phyloP scores from a whole-genome alignment of 2,888 invertebrate genomes.

The Tachina lurida region DNA sequence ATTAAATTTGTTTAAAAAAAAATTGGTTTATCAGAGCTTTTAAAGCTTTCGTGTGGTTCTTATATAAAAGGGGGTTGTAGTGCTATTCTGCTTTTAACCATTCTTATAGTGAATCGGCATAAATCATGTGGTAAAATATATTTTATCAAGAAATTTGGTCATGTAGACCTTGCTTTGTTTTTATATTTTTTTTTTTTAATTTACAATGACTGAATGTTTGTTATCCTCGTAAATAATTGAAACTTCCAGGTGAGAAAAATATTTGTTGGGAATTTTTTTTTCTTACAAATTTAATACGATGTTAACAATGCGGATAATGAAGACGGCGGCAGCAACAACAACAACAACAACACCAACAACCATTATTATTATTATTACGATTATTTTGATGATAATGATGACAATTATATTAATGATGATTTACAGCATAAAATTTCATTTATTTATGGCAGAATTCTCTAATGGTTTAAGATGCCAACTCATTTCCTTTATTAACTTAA shows the following conservation, averaged over 20 bases:
- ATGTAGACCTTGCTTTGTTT: no score
- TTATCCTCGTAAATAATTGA: background rate
- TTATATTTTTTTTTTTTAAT: no score
- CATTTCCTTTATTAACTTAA: slow-evolving; percentile 66
- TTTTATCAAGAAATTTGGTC: no score
- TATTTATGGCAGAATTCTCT: slow-evolving; percentile 52
- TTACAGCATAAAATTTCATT: slow-evolving; percentile 61
- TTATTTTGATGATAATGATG: slow-evolving; percentile 22
- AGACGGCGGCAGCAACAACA: slow-evolving; percentile 16
- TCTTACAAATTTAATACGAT: slow-evolving; percentile 31
- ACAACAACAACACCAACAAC: slow-evolving; percentile 13
- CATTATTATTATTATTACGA: slow-evolving; percentile 20
- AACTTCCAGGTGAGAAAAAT: slow-evolving; percentile 8
- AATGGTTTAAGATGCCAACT: slow-evolving; percentile 56
- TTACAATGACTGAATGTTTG: background rate
- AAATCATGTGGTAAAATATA: no score
- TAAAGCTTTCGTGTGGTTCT: no score
- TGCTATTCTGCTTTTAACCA: no score
- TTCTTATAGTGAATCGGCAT: no score
- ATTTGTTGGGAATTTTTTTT: background rate
- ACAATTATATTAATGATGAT: slow-evolving; percentile 47
- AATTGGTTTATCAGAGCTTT: no score
- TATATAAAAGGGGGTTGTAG: no score
- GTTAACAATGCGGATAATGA: slow-evolving; percentile 54
- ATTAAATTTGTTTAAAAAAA: no score